Conservation (phyloP, 2,113 vertebrate genomes). For the Seriola aureovittata region DNA sequence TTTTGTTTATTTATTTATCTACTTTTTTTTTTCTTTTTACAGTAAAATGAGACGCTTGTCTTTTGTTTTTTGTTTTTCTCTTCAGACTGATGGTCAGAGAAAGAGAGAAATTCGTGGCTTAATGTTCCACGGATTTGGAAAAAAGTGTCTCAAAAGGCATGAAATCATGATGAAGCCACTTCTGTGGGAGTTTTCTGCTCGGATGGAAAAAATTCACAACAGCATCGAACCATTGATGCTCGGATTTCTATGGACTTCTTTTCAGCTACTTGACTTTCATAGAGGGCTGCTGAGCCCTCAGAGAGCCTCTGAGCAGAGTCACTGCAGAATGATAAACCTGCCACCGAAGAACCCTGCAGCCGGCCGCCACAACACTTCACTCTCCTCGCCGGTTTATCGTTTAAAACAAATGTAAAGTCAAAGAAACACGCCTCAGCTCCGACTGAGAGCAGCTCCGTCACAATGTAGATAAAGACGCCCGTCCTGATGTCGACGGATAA, state of each 20-base stretch:
- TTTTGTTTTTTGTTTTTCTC: background rate
- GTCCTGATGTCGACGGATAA: conserved; percentile 9
- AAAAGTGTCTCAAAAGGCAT: background rate
- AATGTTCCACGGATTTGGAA: background rate
- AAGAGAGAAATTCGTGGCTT: background rate
- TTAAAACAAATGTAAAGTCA: conserved; percentile 4
- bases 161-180: background rate
- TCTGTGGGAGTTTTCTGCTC: background rate
- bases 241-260: conserved; percentile 4
- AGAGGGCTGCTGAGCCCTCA: background rate
- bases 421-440: background rate
- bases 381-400: background rate
- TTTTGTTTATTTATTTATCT: background rate
- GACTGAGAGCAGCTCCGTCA: background rate
- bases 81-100: background rate
- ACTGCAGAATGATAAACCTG: conserved; percentile 18
- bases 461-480: background rate
- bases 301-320: conserved; percentile 11
- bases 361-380: conserved; percentile 9
- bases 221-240: background rate
- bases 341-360: background rate
- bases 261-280: conserved; percentile 33
- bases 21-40: background rate
- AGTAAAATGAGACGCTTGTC: background rate
- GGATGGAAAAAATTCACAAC: background rate